Conservation (phyloP, 2,113 vertebrate species). For the Trematomus loennbergii region DNA sequence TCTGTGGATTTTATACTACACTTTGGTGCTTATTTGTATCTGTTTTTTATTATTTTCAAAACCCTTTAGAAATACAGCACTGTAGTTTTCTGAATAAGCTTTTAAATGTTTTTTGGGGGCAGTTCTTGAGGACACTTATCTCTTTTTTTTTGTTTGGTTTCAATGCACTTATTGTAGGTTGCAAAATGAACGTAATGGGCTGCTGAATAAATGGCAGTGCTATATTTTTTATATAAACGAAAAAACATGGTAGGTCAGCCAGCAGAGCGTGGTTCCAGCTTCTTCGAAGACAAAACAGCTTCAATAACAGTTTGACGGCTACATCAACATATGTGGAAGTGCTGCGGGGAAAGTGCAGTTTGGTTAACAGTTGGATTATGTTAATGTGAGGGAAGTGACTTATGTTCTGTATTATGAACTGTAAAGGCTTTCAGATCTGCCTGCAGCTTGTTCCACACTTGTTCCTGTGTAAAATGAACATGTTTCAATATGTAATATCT, state of each 20-base stretch:
- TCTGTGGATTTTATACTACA: not conserved
- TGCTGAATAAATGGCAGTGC: not conserved
- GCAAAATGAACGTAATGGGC: not conserved
- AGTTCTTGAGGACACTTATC: not conserved
- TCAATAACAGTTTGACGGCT: not conserved
- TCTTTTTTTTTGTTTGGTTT: not conserved
- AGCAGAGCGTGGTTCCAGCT: not conserved
- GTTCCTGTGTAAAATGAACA: conserved; percentile 16
- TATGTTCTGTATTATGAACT: not conserved
- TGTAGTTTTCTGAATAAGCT: not conserved
- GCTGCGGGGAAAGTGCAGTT: not conserved
- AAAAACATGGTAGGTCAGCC: not conserved
- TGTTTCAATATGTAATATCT: not conserved
- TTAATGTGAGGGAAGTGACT: conserved; percentile 10
- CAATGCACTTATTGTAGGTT: not conserved
- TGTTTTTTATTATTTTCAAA: not conserved
- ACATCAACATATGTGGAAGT: conserved; percentile 28
- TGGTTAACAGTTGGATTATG: not conserved
- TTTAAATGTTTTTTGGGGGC: not conserved
- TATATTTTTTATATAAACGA: not conserved
- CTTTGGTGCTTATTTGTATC: not conserved
- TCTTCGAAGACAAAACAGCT: not conserved
- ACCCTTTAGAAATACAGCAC: not conserved
- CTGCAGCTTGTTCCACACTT: not conserved
- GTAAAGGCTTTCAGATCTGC: not conserved